Evolutionary conservation across 1,140 invertebrate species (phyloP), one percentile per base, ranked within the genome.

Genomic region (Meloidogyne chitwoodi): DNA sequence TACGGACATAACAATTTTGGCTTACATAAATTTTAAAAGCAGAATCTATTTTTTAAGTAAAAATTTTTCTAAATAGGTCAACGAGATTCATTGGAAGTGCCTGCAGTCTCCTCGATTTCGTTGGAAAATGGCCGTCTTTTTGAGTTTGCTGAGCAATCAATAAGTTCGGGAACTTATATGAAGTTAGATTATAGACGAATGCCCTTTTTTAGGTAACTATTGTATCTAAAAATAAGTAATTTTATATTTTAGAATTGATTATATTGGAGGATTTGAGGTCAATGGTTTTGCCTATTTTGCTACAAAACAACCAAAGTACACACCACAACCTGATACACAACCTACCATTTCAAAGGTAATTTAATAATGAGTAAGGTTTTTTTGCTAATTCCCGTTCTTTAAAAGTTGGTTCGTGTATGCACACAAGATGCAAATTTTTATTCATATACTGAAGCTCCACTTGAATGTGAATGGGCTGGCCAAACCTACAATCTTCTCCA

Each of bases 281-380:
- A 81, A 79, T 29, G 80, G 77, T 16, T 86, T 85, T 69, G 84
- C 83, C 22, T 86, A 86, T 68, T 86, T 86, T 70, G 85, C 83
- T n/a, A 86, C 84, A 5, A 66, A 84, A 19, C 84, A 86, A 61
- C 83, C 84, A 0, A 85, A 86, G 75, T 81, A 83, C 29, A 75
- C 75, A 4, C 63, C 68, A 2, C 65, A 78, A 27, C 63, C 48
- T 76, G 73, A 75, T 71, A 26, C 26, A 11, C 73, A 83, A 71
- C 75, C 82, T 68, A 65, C 26, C 5, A 83, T 83, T 56, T 87
- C 84, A 5, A 83, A 87, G 64, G 63, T 86, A 22, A 62, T 82
- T 24, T 74, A 38, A 38, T 8, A 38, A 10, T 12, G 14, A 41
- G 14, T n/a, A n/a, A n/a, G n/a, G n/a, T n/a, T n/a, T n/a, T n/a